Base-by-base conservation (phyloP, 2,888 invertebrate genomes). In the Drosophila niveifrons region DNA sequence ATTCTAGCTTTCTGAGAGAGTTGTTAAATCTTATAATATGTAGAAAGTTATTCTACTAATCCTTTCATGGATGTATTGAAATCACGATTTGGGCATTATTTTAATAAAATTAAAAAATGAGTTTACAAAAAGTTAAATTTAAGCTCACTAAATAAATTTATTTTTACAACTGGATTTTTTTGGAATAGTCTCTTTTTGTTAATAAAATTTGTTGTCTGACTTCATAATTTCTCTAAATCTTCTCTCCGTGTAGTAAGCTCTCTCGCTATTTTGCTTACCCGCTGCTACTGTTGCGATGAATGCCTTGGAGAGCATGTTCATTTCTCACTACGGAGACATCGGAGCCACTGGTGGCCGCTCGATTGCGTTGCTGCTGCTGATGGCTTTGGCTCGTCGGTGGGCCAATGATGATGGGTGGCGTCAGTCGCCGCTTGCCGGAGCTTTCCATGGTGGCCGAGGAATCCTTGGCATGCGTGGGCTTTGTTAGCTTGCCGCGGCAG, bases 211-310 rank as follows among this genome's bases (percentile, higher is more conserved):
- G 4, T 23, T 0, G 23, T 0, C 4, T 23, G 4, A 4, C 3
- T 4, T 23, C 23, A 23, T 4, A 23, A 23, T 6, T 23, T 23
- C 23, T 23, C 4, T 1, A 6, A 4, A 23, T 23, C 1, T 23
- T 10, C 31, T 31, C 8, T 10, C 8, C 1, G 36, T 31, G 9
- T 2, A 31, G 31, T 6, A 34, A 13, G 4, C 9, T n/a, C 8
- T n/a, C 2, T 18, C 3, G n/a, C n/a, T 13, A 88, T 23, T 23
- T 23, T 23, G 23, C 91, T 84, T 90, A 93, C 81, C 95, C 95
- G 82, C 95, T 95, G 7, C 95, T 95, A 85, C 95, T 95, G 79
- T 95, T 95, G 43, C 95, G 90, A 72, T 95, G 94, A 72, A 94
- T 93, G 68, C 94, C 94, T 53, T 94, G 94, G 43, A 91, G 85